Conservation (phyloP, 1,140 invertebrate species). For the Microplitis mediator region DNA sequence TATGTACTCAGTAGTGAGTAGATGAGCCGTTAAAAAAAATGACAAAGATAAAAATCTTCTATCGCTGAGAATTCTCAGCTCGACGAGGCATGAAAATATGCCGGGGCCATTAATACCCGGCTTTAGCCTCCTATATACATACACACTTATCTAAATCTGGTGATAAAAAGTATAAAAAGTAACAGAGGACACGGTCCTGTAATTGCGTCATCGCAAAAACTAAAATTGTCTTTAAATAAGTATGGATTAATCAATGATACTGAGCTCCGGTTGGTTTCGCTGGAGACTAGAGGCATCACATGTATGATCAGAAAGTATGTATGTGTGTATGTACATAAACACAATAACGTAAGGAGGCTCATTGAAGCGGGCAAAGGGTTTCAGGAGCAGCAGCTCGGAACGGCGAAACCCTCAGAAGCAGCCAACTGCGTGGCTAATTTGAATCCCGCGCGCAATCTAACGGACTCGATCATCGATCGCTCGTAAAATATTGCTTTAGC, state of each 20-base stretch:
- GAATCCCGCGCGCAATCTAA: too few relatives aligned
- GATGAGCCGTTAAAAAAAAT: constrained; percentile 37
- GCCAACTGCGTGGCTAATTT: too few relatives aligned
- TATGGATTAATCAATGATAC: not conserved
- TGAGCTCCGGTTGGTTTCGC: too few relatives aligned
- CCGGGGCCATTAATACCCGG: constrained; percentile 31
- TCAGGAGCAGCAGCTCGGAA: too few relatives aligned
- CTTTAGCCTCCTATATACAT: not conserved
- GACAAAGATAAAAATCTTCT: constrained; percentile 50
- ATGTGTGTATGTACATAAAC: not conserved
- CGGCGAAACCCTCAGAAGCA: too few relatives aligned
- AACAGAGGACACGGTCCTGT: not conserved
- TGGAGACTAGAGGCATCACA: not conserved
- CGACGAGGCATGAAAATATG: constrained; percentile 36
- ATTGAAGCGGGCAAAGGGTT: too few relatives aligned
- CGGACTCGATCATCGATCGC: too few relatives aligned
- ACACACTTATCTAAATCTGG: constrained; percentile 19
- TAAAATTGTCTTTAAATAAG: not conserved
- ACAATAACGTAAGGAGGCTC: not conserved
- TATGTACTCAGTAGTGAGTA: not conserved
- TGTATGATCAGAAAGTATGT: not conserved
- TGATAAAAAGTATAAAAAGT: constrained; percentile 5
- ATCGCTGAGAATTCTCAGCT: constrained; percentile 43
- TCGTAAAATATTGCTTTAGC: too few relatives aligned
- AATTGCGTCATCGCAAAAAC: constrained; percentile 3